phyloP scores from a whole-genome alignment of 2,888 invertebrate genomes.

The Molorchus minor region DNA sequence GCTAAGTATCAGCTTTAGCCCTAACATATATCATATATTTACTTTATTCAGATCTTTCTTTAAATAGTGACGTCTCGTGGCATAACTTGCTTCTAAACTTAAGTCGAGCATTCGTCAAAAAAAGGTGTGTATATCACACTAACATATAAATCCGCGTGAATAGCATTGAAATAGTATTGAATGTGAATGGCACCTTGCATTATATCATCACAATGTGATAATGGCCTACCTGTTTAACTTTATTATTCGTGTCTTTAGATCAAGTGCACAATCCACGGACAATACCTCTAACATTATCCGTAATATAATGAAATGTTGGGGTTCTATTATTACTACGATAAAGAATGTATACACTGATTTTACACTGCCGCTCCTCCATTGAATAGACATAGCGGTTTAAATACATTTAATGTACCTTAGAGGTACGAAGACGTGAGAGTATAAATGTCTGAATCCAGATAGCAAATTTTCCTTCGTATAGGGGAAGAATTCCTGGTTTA shows the following conservation, averaged over 20 bases:
- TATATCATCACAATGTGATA: constrained; percentile 59
- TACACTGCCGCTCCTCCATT: constrained; percentile 51
- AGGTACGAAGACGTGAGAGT: constrained; percentile 38
- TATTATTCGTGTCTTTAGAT: constrained; percentile 62
- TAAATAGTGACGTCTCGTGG: background rate
- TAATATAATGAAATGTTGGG: constrained; percentile 61
- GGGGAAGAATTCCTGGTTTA: constrained; percentile 45
- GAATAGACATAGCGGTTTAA: constrained; percentile 37
- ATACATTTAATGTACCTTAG: constrained; percentile 35
- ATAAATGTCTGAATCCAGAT: constrained; percentile 38
- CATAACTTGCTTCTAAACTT: constrained; percentile 10
- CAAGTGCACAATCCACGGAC: constrained; percentile 62
- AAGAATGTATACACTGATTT: constrained; percentile 59
- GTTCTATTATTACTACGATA: constrained; percentile 58
- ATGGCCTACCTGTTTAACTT: constrained; percentile 61
- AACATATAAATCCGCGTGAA: constrained; percentile 44
- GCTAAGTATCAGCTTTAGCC: too few relatives aligned
- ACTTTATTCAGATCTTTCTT: too few relatives aligned
- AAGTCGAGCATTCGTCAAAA: constrained; percentile 22
- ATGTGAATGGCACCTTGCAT: constrained; percentile 57
- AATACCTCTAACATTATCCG: constrained; percentile 61
- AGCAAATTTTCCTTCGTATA: constrained; percentile 40
- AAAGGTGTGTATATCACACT: constrained; percentile 39
- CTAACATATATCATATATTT: too few relatives aligned
- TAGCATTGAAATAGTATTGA: constrained; percentile 44